These are phyloP conservation scores for Meloidogyne exigua DNA, from an alignment of 1,140 invertebrate species.

Conservation along the genomic window DNA sequence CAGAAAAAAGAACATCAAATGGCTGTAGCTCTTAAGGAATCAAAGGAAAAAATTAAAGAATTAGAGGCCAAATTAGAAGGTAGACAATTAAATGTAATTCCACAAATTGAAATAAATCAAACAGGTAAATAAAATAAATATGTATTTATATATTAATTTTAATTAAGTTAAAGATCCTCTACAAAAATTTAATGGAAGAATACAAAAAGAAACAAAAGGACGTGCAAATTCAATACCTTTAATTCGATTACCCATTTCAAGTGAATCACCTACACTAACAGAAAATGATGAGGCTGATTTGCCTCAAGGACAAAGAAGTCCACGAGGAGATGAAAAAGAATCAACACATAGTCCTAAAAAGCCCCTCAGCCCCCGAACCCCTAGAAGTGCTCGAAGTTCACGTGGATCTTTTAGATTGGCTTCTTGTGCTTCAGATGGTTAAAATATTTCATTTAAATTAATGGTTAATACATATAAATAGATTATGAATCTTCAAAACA, in stretches of 20 bases:
- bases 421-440: slow-evolving; percentile 10
- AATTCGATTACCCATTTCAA: neutral
- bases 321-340: neutral
- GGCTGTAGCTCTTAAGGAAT: slow-evolving; percentile 7
- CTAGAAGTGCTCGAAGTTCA: neutral
- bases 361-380: neutral
- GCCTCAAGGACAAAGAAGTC: neutral
- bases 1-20: slow-evolving; percentile 18
- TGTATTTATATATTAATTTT: neutral
- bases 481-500: slow-evolving; percentile 12
- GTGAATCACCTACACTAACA: neutral
- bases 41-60: slow-evolving; percentile 15
- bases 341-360: neutral
- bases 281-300: neutral
- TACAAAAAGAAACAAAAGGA: neutral
- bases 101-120: neutral
- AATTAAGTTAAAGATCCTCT: neutral
- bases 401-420: neutral
- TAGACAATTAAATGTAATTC: neutral
- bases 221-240: neutral
- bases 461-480: neutral
- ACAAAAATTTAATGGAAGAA: neutral
- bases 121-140: neutral
- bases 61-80: slow-evolving; percentile 15
- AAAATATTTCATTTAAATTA: neutral